Conservation (phyloP, 2,113 vertebrate genomes). For the Hoplias malabaricus region DNA sequence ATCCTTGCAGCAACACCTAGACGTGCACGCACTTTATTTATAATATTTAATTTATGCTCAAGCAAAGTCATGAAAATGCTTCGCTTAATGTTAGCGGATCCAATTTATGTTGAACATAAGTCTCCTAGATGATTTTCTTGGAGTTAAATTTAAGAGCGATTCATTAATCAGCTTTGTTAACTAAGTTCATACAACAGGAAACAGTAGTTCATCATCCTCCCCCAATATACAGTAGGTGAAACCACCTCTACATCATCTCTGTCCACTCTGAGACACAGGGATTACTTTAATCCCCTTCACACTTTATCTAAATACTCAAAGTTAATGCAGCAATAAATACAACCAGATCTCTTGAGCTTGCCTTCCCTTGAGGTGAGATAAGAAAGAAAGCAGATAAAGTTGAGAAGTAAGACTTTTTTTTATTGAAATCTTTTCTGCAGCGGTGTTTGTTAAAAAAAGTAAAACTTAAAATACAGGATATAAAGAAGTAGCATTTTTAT, state of each 20-base stretch:
- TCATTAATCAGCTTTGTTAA: constrained; percentile 46
- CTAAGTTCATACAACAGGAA: constrained; percentile 47
- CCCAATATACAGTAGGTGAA: constrained; percentile 48
- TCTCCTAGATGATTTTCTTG: constrained; percentile 41
- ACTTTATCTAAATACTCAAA: constrained; percentile 42
- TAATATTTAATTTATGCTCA: constrained; percentile 11
- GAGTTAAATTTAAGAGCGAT: constrained; percentile 42
- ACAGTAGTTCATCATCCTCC: constrained; percentile 45
- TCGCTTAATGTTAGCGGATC: constrained; percentile 32
- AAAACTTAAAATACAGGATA: background rate
- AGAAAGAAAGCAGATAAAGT: constrained; percentile 12
- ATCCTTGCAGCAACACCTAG: constrained; percentile 19
- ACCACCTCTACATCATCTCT: constrained; percentile 38
- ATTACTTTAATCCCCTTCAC: constrained; percentile 46
- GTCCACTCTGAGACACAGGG: constrained; percentile 12
- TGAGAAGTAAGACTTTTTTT: background rate
- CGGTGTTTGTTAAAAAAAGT: background rate
- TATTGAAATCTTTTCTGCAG: constrained; percentile 36
- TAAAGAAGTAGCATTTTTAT: constrained; percentile 2
- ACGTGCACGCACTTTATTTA: constrained; percentile 1
- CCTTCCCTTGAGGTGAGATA: constrained; percentile 12
- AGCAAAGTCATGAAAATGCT: constrained; percentile 23
- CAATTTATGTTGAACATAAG: constrained; percentile 45
- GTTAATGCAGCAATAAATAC: constrained; percentile 44
- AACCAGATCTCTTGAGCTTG: background rate